These are phyloP conservation scores for Danio albolineatus DNA, from an alignment of 2,797 vertebrate species.

Conservation along the genomic window DNA sequence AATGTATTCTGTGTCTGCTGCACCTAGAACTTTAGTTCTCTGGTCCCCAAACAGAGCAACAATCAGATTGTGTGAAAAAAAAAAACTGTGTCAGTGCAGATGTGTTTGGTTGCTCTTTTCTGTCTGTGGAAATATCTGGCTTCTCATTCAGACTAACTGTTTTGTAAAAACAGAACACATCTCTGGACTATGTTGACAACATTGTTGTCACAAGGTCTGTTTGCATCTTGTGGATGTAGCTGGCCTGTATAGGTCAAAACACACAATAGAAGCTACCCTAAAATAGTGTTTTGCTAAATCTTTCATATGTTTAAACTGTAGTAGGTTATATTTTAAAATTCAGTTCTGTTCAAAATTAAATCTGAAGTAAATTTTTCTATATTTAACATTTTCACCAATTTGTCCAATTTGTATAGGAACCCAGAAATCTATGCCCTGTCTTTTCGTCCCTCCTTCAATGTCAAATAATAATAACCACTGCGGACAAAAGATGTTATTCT, in stretches of 20 bases:
- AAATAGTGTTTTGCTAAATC: not conserved
- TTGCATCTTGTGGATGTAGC: conserved; percentile 47
- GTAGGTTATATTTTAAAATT: no score
- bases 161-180: conserved; percentile 63
- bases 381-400: no score
- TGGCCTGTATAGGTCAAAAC: not conserved
- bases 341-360: not conserved
- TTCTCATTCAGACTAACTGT: conserved; percentile 73
- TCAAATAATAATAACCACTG: conserved; percentile 21
- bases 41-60: conserved; percentile 59
- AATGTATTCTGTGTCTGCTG: conserved; percentile 5
- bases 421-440: not conserved
- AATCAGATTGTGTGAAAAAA: conserved; percentile 72
- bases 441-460: not conserved
- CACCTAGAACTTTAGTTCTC: conserved; percentile 36
- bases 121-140: conserved; percentile 81
- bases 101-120: conserved; percentile 65
- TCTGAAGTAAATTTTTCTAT: no score
- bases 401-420: not conserved
- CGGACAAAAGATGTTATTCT: conserved; percentile 30
- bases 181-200: conserved; percentile 48
- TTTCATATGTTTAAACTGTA: not conserved
- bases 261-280: not conserved
- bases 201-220: conserved; percentile 37
- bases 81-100: conserved; percentile 69